Base-by-base conservation (phyloP, 2,888 invertebrate species). In the Dugesia japonica region DNA sequence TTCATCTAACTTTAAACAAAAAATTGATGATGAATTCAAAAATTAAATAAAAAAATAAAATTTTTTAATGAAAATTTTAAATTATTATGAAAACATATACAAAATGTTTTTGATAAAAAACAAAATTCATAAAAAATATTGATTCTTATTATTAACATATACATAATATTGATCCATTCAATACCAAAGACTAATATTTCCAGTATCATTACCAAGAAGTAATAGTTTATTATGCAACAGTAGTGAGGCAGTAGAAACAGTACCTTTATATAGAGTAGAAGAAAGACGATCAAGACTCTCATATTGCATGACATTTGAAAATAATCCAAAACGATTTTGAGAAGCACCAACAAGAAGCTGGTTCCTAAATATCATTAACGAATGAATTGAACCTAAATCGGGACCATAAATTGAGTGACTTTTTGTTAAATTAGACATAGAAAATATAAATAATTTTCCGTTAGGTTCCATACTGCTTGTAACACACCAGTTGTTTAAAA, bases 181-280 rank as follows among this genome's bases (percentile, higher is more conserved):
- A 23, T 56, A 56, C 56, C 56, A 56, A 4, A 56, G 56, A 56
- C 56, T 56, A 56, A 56, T 56, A n/a, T 56, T 56, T n/a, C 56
- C 56, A n/a, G 56, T 56, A 4, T 56, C 56, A 56, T 23, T 56
- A n/a, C 56, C 56, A 23, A 56, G 56, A n/a, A 56, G 56, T n/a
- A 56, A 23, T 9, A 56, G 56, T 56, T 23, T 56, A 23, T 56
- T 56, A 56, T 56, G 56, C 56, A 56, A n/a, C 56, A 56, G 56
- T 56, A 56, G n/a, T 23, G 56, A 56, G 20, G 56, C 56, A 56
- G 56, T 56, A 56, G 56, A 20, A 23, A 56, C 56, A 56, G n/a
- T 20, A 9, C 56, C 56, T n/a, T 56, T 56, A n/a, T 56, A 56
- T 4, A 56, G 56, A 13, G 56, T 56, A 7, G 56, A n/a, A 56